Conservation (phyloP, 37 sponge, comb jelly and placozoan genomes). For the Cladorhizidae sp. region DNA sequence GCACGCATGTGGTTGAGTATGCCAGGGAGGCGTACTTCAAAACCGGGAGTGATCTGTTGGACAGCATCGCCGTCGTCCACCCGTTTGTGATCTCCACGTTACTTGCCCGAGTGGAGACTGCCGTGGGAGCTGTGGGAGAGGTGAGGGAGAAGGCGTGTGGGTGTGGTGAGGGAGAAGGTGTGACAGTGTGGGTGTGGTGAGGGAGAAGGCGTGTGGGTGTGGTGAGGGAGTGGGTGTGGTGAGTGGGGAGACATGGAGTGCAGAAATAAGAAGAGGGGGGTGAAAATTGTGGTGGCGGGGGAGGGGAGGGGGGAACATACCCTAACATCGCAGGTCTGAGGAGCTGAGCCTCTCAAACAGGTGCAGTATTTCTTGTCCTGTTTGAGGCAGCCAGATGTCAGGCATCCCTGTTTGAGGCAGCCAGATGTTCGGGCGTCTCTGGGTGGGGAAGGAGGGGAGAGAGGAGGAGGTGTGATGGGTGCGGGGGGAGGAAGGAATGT, state of each 20-base stretch:
- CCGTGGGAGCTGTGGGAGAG: slow-evolving; percentile 51
- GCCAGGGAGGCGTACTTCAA: slow-evolving; percentile 79
- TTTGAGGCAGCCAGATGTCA: no score
- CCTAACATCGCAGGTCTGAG: no score
- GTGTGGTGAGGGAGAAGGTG: slow-evolving; percentile 3
- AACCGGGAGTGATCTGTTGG: slow-evolving; percentile 66
- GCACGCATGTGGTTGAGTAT: slow-evolving; percentile 74
- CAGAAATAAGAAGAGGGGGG: no score
- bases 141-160: slow-evolving; percentile 28
- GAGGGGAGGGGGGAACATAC: no score
- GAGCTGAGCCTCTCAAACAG: no score
- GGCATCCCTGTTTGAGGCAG: no score
- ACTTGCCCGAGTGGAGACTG: slow-evolving; percentile 35
- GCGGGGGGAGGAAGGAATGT: not conserved
- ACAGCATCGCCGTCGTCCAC: slow-evolving; percentile 75
- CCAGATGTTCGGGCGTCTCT: no score
- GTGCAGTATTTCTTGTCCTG: no score
- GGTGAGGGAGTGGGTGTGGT: no score
- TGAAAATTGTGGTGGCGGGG: no score
- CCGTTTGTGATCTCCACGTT: slow-evolving; percentile 71
- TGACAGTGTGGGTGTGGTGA: not conserved
- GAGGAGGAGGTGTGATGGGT: not conserved
- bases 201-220: no score
- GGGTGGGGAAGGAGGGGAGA: slow-evolving; percentile 13
- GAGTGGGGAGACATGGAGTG: no score